Evolutionary conservation across 2,797 vertebrate genomes (phyloP).

Genomic region (Pseudocheirus occidentalis): DNA sequence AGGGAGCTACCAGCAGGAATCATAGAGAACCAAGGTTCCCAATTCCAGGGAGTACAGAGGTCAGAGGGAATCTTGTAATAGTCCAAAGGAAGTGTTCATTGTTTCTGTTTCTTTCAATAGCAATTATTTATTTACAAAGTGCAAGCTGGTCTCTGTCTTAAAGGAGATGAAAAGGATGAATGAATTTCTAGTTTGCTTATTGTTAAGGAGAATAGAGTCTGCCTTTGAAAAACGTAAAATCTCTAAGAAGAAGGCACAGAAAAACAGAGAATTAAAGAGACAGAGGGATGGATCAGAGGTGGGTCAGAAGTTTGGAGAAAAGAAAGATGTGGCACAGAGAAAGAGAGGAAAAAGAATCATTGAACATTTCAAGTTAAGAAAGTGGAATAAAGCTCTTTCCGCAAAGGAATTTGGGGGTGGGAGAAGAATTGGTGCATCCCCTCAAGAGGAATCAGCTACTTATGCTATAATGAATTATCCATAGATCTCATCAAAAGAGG

Average conservation of each 20-base stretch:
- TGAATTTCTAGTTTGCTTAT: background rate
- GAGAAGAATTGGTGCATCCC: background rate
- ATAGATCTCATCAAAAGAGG: background rate
- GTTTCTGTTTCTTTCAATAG: background rate
- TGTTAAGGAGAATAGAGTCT: background rate
- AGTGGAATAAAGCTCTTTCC: background rate
- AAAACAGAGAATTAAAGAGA: background rate
- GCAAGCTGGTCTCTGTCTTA: background rate
- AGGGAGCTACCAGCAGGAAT: background rate
- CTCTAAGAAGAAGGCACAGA: background rate
- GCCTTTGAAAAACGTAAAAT: background rate
- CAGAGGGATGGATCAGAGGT: background rate
- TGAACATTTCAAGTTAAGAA: background rate
- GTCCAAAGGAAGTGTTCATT: background rate
- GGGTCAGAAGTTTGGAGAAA: background rate
- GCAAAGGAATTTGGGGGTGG: background rate
- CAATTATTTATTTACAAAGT: background rate
- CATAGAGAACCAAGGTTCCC: background rate
- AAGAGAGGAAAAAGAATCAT: background rate
- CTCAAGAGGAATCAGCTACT: background rate
- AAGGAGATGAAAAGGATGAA: background rate
- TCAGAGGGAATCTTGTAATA: background rate
- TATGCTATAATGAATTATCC: background rate
- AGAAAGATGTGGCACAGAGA: background rate
- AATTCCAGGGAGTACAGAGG: background rate